These are phyloP conservation scores for Conomelus anceps DNA, from an alignment of 2,888 invertebrate species.

Conservation along the genomic window DNA sequence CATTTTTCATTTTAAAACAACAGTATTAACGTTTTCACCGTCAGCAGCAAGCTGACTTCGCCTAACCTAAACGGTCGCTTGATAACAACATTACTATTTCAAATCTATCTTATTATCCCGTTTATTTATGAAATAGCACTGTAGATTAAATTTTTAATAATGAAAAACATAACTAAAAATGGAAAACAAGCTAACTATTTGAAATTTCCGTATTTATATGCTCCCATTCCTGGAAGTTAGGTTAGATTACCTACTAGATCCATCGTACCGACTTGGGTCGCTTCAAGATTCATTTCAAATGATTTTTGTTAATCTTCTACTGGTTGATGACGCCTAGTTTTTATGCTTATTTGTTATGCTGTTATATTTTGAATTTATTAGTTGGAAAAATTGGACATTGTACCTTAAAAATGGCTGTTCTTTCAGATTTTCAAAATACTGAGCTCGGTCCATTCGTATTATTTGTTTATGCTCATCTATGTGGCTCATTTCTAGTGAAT, in stretches of 20 bases:
- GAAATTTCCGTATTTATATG: background rate
- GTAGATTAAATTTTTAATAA: background rate
- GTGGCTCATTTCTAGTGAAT: no score
- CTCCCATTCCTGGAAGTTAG: background rate
- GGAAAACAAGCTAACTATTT: background rate
- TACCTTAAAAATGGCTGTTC: no score
- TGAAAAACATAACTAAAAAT: background rate
- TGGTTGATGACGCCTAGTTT: no score
- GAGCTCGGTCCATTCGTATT: no score
- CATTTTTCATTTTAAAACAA: slow-evolving; percentile 8
- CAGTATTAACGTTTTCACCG: background rate
- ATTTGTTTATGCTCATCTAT: no score
- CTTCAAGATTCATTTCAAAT: no score
- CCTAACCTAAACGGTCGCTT: background rate
- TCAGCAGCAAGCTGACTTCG: background rate
- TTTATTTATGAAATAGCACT: background rate
- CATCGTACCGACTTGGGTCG: background rate
- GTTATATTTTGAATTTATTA: no score
- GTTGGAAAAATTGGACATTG: no score
- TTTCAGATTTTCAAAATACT: no score
- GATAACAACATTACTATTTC: background rate
- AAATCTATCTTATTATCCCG: background rate
- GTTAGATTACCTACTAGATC: background rate
- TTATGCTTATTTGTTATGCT: no score
- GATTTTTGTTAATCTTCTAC: no score